Conservation (phyloP, 2,888 invertebrate species). For the Lasius fuliginosus region DNA sequence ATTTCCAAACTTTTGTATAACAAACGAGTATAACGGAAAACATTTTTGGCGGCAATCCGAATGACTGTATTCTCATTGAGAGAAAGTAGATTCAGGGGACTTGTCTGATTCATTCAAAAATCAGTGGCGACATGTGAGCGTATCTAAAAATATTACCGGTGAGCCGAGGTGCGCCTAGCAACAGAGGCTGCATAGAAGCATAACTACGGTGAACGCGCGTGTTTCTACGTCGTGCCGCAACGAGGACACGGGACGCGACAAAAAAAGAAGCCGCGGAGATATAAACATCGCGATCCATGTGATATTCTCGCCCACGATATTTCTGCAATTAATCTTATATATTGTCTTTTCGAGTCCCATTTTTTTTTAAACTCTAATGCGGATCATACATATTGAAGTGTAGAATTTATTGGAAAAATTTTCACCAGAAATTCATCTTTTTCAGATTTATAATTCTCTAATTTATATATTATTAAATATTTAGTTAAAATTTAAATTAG, state of each 20-base stretch:
- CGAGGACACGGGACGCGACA: constrained; percentile 75
- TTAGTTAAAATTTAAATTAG: neutral
- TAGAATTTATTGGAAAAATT: neutral
- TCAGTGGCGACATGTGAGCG: constrained; percentile 77
- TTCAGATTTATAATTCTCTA: neutral
- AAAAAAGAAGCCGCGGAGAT: constrained; percentile 66
- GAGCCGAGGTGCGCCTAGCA: constrained; percentile 82
- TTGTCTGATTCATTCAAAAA: constrained; percentile 70
- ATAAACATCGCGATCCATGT: constrained; percentile 49
- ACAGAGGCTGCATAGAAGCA: constrained; percentile 82
- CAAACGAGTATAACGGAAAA: neutral
- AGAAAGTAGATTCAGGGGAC: constrained; percentile 40
- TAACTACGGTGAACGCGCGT: constrained; percentile 77
- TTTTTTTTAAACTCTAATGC: neutral
- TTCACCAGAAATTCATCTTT: neutral
- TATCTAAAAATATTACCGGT: constrained; percentile 81
- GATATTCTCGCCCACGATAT: constrained; percentile 35
- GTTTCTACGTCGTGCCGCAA: constrained; percentile 77
- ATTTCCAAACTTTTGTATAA: neutral
- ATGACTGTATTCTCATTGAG: constrained; percentile 39
- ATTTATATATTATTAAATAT: neutral
- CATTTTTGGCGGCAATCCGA: neutral
- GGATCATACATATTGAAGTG: constrained; percentile 8
- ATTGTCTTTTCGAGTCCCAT: neutral
- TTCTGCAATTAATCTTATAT: constrained; percentile 18